Conservation (phyloP, 2,888 invertebrate genomes). For the Drosophila koepferae region DNA sequence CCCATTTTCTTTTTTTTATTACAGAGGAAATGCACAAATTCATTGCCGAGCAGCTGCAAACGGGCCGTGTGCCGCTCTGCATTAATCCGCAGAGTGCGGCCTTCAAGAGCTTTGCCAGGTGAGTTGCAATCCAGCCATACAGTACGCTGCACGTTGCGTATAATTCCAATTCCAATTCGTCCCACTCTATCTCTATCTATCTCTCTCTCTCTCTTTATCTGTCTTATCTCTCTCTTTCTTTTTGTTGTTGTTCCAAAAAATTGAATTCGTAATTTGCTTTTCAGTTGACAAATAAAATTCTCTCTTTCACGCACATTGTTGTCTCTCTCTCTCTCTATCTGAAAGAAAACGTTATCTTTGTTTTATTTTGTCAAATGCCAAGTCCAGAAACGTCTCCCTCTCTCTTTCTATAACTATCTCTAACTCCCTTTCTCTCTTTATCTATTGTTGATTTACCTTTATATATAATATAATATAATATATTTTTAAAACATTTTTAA, state of each 20-base stretch:
- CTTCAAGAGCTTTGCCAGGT: conserved; percentile 99
- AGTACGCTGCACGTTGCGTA: conserved; percentile 35
- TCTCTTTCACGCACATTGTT: conserved; percentile 4
- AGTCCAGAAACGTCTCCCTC: conserved; percentile 21
- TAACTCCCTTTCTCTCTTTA: conserved; percentile 7
- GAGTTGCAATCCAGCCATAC: conserved; percentile 85
- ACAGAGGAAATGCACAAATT: conserved; percentile 99
- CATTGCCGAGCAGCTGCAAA: conserved; percentile 98
- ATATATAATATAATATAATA: conserved; percentile 38
- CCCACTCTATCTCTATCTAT: conserved; percentile 10
- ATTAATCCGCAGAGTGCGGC: conserved; percentile 99
- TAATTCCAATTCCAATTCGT: background rate
- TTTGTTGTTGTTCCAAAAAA: conserved; percentile 41
- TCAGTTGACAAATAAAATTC: conserved; percentile 35
- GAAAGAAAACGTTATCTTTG: conserved; percentile 20
- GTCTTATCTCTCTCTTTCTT: conserved; percentile 13
- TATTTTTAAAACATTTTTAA: conserved; percentile 43
- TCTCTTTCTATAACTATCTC: background rate
- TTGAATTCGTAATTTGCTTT: conserved; percentile 46
- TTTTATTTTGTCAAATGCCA: conserved; percentile 40
- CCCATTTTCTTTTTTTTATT: conserved; percentile 56
- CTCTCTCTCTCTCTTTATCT: conserved; percentile 5
- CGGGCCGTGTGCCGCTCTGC: conserved; percentile 98
- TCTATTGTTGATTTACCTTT: conserved; percentile 36
- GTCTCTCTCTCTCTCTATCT: conserved; percentile 6